Evolutionary conservation across 2,797 vertebrate species (phyloP).

Genomic region (Lerista edwardsae): DNA sequence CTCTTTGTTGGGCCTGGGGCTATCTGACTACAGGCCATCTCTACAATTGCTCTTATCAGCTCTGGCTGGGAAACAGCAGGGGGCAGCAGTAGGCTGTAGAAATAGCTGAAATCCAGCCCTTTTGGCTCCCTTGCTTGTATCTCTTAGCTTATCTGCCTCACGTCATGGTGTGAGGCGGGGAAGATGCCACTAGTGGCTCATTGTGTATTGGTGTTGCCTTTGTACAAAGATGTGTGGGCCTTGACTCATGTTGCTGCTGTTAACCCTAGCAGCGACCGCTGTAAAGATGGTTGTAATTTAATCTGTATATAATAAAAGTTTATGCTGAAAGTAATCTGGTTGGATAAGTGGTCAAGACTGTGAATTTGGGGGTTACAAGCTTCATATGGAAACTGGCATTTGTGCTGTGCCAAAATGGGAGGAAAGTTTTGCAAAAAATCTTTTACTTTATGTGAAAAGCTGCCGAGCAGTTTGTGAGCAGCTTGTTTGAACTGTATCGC

Average conservation of each 20-base stretch:
- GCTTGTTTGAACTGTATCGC: no score
- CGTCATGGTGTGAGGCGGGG: background rate
- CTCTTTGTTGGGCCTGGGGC: conserved; percentile 82
- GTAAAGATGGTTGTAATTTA: conserved; percentile 69
- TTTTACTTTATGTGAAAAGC: no score
- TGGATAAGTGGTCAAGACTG: no score
- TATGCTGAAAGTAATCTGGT: conserved; percentile 60
- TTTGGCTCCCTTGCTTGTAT: no score
- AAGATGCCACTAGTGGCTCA: background rate
- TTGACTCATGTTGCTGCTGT: conserved; percentile 16
- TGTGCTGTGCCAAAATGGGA: no score
- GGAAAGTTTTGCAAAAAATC: no score
- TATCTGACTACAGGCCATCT: conserved; percentile 83
- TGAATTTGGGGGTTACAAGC: no score
- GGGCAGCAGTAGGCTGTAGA: background rate
- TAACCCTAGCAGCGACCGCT: conserved; percentile 46
- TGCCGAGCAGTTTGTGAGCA: no score
- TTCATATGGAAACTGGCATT: no score
- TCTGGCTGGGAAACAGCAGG: conserved; percentile 3
- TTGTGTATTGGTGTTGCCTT: conserved; percentile 1
- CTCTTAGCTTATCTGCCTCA: background rate
- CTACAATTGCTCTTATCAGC: conserved; percentile 65
- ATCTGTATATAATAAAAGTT: conserved; percentile 69
- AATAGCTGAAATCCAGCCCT: conserved; percentile 27
- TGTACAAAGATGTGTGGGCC: conserved; percentile 11